These are phyloP conservation scores for Drosophila formosana DNA, from an alignment of 2,888 invertebrate species.

Conservation along the genomic window DNA sequence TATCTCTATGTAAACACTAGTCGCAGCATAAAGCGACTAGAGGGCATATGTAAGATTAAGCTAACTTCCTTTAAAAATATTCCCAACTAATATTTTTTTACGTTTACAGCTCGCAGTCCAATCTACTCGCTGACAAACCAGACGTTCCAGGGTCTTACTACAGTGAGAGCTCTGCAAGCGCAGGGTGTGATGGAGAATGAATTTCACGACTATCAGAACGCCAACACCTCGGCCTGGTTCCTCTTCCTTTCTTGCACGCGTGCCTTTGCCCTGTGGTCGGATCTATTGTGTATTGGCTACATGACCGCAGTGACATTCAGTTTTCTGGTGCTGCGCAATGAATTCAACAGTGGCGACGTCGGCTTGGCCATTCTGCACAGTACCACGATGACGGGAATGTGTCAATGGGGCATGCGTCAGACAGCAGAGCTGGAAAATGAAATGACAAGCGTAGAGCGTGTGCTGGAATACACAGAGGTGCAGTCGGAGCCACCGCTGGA, in stretches of 20 bases:
- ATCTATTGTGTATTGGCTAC: conserved; percentile 94
- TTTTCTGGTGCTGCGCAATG: conserved; percentile 88
- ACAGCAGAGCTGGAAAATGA: conserved; percentile 93
- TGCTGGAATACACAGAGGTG: conserved; percentile 92
- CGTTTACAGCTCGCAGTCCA: conserved; percentile 89
- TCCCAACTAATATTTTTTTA: neutral
- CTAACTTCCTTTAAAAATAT: no score
- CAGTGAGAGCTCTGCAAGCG: conserved; percentile 90
- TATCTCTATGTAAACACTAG: conserved; percentile 87
- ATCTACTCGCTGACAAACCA: conserved; percentile 91
- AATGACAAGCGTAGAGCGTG: conserved; percentile 94
- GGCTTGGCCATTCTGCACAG: conserved; percentile 91
- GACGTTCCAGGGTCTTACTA: conserved; percentile 91
- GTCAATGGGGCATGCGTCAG: conserved; percentile 94
- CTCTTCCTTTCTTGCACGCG: conserved; percentile 94
- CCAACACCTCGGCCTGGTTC: conserved; percentile 91
- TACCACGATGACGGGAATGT: conserved; percentile 90
- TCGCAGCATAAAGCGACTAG: conserved; percentile 86
- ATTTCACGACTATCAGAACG: conserved; percentile 88
- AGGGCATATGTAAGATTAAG: conserved; percentile 83
- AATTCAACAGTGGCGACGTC: conserved; percentile 87
- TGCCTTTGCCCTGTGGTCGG: conserved; percentile 97
- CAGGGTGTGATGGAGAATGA: conserved; percentile 88
- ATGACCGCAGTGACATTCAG: conserved; percentile 94
- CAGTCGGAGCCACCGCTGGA: conserved; percentile 88